Evolutionary conservation across 2,888 invertebrate species (phyloP).

Genomic region (Orthosia cruda): DNA sequence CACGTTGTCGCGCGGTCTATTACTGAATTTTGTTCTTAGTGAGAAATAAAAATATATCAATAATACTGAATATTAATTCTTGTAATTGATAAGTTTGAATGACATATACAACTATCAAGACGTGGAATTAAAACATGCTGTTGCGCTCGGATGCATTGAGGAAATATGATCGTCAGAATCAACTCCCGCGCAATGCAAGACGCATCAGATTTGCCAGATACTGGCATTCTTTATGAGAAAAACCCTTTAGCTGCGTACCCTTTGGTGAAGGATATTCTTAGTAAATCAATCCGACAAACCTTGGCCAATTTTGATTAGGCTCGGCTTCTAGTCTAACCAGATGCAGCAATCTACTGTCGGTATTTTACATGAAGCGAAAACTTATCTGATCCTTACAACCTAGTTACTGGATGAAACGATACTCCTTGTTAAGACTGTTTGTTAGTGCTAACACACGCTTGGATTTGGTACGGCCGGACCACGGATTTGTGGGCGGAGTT

Average conservation of each 20-base stretch:
- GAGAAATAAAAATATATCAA: too few species aligned
- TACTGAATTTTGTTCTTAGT: too few species aligned
- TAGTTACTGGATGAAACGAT: neutral
- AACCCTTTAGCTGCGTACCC: neutral
- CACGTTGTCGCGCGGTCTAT: too few species aligned
- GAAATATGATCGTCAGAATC: constrained; percentile 32
- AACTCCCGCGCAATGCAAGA: constrained; percentile 6
- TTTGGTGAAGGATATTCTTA: neutral
- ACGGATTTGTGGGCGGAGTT: too few species aligned
- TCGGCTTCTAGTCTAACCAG: neutral
- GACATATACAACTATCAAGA: constrained; percentile 15
- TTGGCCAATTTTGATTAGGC: neutral
- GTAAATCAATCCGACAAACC: neutral
- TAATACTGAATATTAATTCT: neutral
- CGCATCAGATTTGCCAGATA: neutral
- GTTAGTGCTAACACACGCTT: too few species aligned
- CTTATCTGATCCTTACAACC: neutral
- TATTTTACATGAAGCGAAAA: too few species aligned
- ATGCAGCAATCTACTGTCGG: too few species aligned
- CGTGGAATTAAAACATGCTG: neutral
- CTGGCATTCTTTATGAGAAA: neutral
- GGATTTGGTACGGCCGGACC: too few species aligned
- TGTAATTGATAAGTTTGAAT: neutral
- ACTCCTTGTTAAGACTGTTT: neutral
- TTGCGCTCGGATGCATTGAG: constrained; percentile 28